Base-by-base conservation (phyloP, 1,140 invertebrate species). In the Trichonephila clavata region DNA sequence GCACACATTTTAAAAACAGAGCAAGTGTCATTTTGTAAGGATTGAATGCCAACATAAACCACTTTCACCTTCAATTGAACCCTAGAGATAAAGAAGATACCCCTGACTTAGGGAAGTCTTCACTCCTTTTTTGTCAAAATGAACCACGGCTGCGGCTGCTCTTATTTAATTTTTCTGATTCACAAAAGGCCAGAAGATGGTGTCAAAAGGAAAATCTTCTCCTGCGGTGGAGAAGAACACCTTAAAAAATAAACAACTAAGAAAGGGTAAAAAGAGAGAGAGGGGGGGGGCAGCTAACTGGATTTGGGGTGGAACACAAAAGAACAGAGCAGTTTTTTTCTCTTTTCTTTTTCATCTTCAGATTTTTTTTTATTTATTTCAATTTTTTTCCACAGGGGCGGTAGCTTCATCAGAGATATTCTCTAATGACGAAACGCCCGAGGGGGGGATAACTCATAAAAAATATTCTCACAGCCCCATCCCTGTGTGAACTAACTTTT, bases 121-220 rank as follows among this genome's bases (percentile, higher is more conserved):
- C 89, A 81, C 80, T 83, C 32, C 27, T 77, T 91, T 50, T 91
- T 83, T 83, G 89, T 61, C 59, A 61, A 63, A 91, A 91, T 83
- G 89, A 91, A 91, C 89, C 59, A 60, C 89, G 57, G 80, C 59
- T 91, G 68, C 32, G 77, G 59, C 60, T 43, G 21, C 77, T 83
- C 71, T 91, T 91, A 91, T 91, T 91, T 91, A 91, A 91, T 91
- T 91, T 91, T 77, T 91, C 77, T 91, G 89, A 91, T 91, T 91
- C 89, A 91, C 89, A 91, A 91, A 91, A 91, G 89, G 59, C 27
- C n/a, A 57, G 20, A 24, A 65, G 63, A 83, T 59, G 63, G 32
- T 68, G 86, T 43, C 86, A 88, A 88, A 86, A 86, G 84, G 84
- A 86, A 59, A 77, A 77, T 27, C 71, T 39, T 77, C 71, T 77